Evolutionary conservation across 2,113 vertebrate genomes (phyloP), one percentile per base, ranked within the genome.

Genomic region (Anolis carolinensis): DNA sequence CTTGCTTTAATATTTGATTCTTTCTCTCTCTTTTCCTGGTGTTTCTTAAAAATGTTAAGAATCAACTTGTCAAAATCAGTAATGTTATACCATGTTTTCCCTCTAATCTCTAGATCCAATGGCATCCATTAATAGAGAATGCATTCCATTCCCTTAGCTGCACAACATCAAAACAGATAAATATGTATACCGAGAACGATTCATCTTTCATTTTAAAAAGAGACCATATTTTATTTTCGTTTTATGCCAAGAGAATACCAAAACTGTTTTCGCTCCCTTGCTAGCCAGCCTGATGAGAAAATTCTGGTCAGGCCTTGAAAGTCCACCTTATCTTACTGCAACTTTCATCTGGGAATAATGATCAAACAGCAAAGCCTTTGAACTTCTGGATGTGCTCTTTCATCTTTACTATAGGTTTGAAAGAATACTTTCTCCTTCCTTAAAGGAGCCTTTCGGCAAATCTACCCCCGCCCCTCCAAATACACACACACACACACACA

Each of bases 351-450:
- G 81, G 84, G 88, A 89, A 87, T 84, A 84, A 81, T 73, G 62
- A 81, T 87, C 81, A 84, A 87, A 87, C 80, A 70, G 81, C 72
- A 81, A 59, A 81, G 62, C 18, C 79, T 89, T 89, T 86, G 88
- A 89, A 83, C 87, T 85, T 85, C 85, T 79, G 84, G 39, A 82
- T 81, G 65, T 65, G 36, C 52, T 89, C 81, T 89, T 89, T 87
- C 88, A 89, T 89, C 85, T 86, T 83, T 73, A n/a, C 85, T 87
- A 36, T 87, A 81, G 85, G 62, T 84, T 75, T 83, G 65, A 74
- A 75, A 67, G 67, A 83, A 89, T 84, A 30, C 83, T 76, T n/a
- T 9, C 59, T 18, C 18, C 14, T 34, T 9, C 55, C 30, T 79
- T 79, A 14, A 27, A 27, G 5, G 23, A 27, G 23, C 16, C 34